phyloP scores from a whole-genome alignment of 2,888 invertebrate genomes.

The Zaprionus bogoriensis region DNA sequence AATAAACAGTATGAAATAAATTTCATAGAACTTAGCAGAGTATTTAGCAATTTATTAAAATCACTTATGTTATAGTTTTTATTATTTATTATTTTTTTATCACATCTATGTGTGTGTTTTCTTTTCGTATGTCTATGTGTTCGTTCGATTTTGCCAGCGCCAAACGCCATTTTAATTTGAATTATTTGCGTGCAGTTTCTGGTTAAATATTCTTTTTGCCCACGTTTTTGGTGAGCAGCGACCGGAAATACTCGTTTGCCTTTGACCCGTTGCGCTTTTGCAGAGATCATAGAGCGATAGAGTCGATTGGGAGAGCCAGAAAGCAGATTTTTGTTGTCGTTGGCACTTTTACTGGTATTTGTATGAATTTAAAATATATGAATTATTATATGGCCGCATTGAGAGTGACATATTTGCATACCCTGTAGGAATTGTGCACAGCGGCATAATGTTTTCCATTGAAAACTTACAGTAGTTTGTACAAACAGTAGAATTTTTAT shows the following conservation, averaged over 20 bases:
- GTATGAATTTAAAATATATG: constrained; percentile 28
- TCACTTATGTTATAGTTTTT: neutral
- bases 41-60: neutral
- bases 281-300: too few relatives aligned
- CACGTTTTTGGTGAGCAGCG: constrained; percentile 31
- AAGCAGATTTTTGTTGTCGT: constrained; percentile 38
- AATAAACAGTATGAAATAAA: neutral
- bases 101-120: too few relatives aligned
- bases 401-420: constrained; percentile 8
- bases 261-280: constrained; percentile 32
- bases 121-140: constrained; percentile 1
- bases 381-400: constrained; percentile 13
- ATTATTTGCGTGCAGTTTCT: constrained; percentile 48
- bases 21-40: neutral
- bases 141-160: constrained; percentile 30
- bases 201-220: constrained; percentile 16
- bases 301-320: constrained; percentile 14
- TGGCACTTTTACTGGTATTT: constrained; percentile 30
- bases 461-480: too few relatives aligned
- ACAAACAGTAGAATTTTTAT: too few relatives aligned
- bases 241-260: constrained; percentile 53
- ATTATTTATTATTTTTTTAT: neutral
- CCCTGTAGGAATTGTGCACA: neutral
- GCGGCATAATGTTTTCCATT: too few relatives aligned
- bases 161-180: constrained; percentile 55